A percentile compares a stretch with the other conserved stretches of the same genome.
phyloP scores from a whole-genome alignment of 1,140 invertebrate species.

The Eueides isabella region DNA sequence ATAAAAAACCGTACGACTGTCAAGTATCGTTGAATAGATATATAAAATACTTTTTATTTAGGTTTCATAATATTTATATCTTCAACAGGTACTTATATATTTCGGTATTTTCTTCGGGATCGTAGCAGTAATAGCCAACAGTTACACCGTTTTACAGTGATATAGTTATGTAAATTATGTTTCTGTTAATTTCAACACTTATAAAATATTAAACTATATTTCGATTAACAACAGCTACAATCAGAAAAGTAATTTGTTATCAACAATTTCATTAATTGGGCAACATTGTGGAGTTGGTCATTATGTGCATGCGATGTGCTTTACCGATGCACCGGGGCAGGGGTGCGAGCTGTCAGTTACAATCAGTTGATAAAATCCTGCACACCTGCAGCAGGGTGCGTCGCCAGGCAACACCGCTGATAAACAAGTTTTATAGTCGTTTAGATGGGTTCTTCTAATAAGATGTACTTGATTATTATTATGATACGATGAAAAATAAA shows the following conservation, averaged over 20 bases:
- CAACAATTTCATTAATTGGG: constrained; percentile 30
- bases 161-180: too few species aligned
- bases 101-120: too few species aligned
- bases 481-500: neutral
- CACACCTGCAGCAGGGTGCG: constrained; percentile 73
- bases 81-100: too few species aligned
- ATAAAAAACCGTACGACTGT: too few species aligned
- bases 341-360: constrained; percentile 56
- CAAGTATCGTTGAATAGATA: too few species aligned
- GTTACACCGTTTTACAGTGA: too few species aligned
- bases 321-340: constrained; percentile 31
- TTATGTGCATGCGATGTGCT: constrained; percentile 13
- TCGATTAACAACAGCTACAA: neutral
- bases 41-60: too few species aligned
- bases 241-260: constrained; percentile 11
- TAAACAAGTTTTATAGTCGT: constrained; percentile 54
- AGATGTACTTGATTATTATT: constrained; percentile 18
- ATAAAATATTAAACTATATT: neutral
- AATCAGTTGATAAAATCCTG: constrained; percentile 78
- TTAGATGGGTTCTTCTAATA: constrained; percentile 16
- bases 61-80: too few species aligned
- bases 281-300: constrained; percentile 15
- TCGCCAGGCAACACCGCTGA: constrained; percentile 60
- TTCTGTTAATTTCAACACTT: neutral
- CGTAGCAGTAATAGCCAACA: too few species aligned